Conservation (phyloP, 2,888 invertebrate genomes). For the Nasonia oneida region DNA sequence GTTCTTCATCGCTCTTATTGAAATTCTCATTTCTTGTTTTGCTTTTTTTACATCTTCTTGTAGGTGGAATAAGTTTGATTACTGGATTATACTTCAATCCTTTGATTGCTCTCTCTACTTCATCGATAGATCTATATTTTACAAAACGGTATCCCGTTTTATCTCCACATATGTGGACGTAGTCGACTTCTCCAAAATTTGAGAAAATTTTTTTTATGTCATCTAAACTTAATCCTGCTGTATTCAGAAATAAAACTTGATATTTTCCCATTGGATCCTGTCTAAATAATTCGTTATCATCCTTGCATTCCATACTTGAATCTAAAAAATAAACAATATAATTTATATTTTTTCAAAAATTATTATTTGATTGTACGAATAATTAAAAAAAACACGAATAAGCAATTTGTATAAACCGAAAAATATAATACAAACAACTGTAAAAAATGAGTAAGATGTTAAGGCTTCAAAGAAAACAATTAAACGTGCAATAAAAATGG, state of each 20-base stretch:
- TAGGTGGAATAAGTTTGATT: constrained; percentile 30
- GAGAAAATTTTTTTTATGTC: constrained; percentile 67
- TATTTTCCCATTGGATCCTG: constrained; percentile 40
- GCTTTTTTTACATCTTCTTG: background rate
- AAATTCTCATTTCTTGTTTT: constrained; percentile 8
- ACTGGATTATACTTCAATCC: constrained; percentile 46
- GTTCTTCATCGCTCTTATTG: background rate
- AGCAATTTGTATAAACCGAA: background rate
- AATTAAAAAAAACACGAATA: background rate
- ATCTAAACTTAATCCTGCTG: background rate
- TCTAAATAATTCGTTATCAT: background rate
- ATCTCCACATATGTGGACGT: constrained; percentile 62
- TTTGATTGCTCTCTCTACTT: constrained; percentile 60
- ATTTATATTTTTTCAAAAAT: background rate
- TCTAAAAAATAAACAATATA: constrained; percentile 33
- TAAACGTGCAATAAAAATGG: background rate
- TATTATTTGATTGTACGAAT: background rate
- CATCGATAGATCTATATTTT: constrained; percentile 63
- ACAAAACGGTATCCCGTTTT: constrained; percentile 68
- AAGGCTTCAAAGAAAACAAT: background rate
- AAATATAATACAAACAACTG: too few species aligned
- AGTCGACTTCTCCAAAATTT: constrained; percentile 66
- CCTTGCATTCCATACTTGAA: constrained; percentile 18
- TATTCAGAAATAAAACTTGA: constrained; percentile 60
- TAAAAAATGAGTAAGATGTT: too few species aligned